These are phyloP conservation scores for Trissonchulus sp. DNA, from an alignment of 2,888 invertebrate species.

Conservation along the genomic window DNA sequence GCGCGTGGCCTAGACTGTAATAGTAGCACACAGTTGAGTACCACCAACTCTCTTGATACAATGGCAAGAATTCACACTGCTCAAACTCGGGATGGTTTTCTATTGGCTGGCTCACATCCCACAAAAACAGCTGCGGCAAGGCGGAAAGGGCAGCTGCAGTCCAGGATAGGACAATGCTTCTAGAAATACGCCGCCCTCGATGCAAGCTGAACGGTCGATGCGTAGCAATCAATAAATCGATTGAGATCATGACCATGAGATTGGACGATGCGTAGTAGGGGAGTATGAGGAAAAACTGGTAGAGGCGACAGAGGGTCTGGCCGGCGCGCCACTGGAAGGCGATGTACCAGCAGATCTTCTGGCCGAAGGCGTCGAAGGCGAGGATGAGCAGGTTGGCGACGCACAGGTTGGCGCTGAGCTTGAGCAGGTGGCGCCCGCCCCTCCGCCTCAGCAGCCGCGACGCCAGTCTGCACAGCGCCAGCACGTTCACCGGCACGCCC, in stretches of 20 bases:
- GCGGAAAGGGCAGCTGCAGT: neutral
- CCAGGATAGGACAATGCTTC: too few species aligned
- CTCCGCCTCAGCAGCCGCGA: too few species aligned
- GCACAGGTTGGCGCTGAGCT: neutral
- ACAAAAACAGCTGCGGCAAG: neutral
- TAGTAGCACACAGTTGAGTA: too few species aligned
- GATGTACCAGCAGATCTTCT: neutral
- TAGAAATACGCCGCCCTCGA: too few species aligned
- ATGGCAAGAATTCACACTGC: neutral
- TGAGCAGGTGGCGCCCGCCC: too few species aligned
- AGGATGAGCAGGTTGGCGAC: neutral
- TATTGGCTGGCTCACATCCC: neutral
- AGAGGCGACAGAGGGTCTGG: neutral
- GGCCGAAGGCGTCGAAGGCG: neutral
- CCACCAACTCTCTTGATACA: too few species aligned
- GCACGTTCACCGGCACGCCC: too few species aligned
- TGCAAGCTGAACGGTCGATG: neutral
- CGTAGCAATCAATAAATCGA: neutral
- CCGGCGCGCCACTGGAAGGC: constrained; percentile 15
- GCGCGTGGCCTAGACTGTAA: too few species aligned
- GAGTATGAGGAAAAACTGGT: neutral
- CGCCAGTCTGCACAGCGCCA: too few species aligned
- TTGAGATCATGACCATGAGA: neutral
- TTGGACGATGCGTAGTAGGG: constrained; percentile 14
- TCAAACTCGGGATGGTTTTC: neutral